phyloP scores from a whole-genome alignment of 2,888 invertebrate genomes.

The Synanthedon formicaeformis region DNA sequence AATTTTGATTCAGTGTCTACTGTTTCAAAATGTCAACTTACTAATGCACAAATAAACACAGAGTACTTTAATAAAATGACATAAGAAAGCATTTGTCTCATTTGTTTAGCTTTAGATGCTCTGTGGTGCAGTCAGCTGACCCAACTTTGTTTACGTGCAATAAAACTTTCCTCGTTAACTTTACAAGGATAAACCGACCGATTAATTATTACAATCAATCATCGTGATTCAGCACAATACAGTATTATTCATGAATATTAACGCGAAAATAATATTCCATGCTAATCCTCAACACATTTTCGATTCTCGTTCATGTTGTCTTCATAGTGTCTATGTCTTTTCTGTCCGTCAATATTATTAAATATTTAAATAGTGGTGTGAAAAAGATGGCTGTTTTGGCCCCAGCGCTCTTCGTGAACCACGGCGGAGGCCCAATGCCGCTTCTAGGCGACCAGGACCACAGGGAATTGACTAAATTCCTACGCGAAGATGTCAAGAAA shows the following conservation, averaged over 20 bases:
- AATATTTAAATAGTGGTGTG: conserved; percentile 37
- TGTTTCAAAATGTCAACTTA: too few species aligned
- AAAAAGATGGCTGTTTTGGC: conserved; percentile 49
- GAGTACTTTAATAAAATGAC: too few species aligned
- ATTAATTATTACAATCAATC: not conserved
- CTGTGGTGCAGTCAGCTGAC: too few species aligned
- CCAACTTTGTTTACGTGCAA: too few species aligned
- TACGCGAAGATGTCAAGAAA: conserved; percentile 48
- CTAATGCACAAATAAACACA: too few species aligned
- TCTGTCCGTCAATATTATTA: conserved; percentile 55
- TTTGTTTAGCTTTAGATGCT: too few species aligned
- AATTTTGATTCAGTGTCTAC: too few species aligned
- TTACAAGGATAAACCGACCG: too few species aligned
- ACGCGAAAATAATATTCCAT: conserved; percentile 27
- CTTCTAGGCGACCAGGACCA: conserved; percentile 53
- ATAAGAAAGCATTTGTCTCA: too few species aligned
- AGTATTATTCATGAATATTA: not conserved
- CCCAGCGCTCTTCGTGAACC: conserved; percentile 58
- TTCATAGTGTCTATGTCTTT: conserved; percentile 57
- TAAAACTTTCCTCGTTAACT: too few species aligned
- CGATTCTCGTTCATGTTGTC: conserved; percentile 46
- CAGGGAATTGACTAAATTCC: conserved; percentile 41
- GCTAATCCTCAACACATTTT: conserved; percentile 55
- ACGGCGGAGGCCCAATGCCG: conserved; percentile 59
- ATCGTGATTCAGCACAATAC: not conserved